Percentiles rank a stretch among this genome's conserved stretches.
Evolutionary conservation across 2,888 invertebrate genomes (phyloP).

Genomic region (Drosophila silvestris): DNA sequence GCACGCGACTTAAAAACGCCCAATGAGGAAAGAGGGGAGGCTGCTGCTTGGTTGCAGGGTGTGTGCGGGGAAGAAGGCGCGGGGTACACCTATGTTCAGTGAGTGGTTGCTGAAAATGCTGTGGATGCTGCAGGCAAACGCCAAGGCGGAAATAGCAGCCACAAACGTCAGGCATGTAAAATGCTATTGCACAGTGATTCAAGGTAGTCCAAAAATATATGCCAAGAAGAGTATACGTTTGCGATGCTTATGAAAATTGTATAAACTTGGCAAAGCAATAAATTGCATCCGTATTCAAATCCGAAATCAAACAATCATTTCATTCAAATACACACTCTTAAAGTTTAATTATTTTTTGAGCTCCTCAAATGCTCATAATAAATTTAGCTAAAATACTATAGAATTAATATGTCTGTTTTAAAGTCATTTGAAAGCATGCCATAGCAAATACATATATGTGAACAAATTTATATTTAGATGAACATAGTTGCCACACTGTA

Average conservation of each 20-base stretch:
- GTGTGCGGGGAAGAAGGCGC: background rate
- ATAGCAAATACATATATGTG: background rate
- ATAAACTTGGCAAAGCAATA: slow-evolving; percentile 5
- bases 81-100: slow-evolving; percentile 14
- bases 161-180: slow-evolving; percentile 40
- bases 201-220: slow-evolving; percentile 16
- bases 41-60: background rate
- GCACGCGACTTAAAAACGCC: slow-evolving; percentile 68
- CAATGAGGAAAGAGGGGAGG: background rate
- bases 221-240: background rate
- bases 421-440: background rate
- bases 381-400: background rate
- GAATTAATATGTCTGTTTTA: background rate
- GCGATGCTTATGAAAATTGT: slow-evolving; percentile 16
- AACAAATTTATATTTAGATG: slow-evolving; percentile 4
- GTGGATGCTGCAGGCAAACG: slow-evolving; percentile 48
- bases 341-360: background rate
- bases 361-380: background rate
- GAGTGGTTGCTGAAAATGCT: slow-evolving; percentile 41
- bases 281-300: slow-evolving; percentile 4
- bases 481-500: slow-evolving; percentile 34
- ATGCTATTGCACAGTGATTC: slow-evolving; percentile 58
- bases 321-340: background rate
- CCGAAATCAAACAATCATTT: background rate
- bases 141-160: slow-evolving; percentile 59